phyloP scores from a whole-genome alignment of 2,888 invertebrate species.

The Geophilus truncorum region DNA sequence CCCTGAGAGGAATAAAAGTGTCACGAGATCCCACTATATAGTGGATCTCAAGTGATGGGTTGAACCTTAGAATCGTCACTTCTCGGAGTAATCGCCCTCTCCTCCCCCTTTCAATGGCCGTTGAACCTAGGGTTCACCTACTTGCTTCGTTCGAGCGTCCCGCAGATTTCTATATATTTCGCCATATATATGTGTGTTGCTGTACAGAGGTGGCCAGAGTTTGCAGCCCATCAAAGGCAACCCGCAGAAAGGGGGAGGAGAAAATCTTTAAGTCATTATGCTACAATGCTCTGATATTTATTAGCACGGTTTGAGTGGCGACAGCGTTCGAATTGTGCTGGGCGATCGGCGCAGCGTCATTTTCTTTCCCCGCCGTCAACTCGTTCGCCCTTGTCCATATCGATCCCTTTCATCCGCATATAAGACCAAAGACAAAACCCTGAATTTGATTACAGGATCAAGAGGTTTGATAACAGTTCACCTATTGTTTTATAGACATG shows the following conservation, averaged over 20 bases:
- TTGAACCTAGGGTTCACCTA: not conserved
- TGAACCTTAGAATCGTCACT: constrained; percentile 23
- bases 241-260: not conserved
- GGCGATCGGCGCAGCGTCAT: not conserved
- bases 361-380: not conserved
- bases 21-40: constrained; percentile 27
- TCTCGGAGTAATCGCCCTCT: constrained; percentile 13
- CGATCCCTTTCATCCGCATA: constrained; percentile 1
- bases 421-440: constrained; percentile 6
- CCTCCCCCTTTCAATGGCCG: constrained; percentile 5
- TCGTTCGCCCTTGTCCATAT: not conserved
- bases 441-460: constrained; percentile 7
- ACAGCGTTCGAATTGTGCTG: not conserved
- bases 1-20: constrained; percentile 22
- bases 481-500: constrained; percentile 5
- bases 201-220: not conserved
- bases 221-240: not conserved
- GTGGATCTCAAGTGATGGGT: constrained; percentile 27
- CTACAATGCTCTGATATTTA: constrained; percentile 5
- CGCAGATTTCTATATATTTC: constrained; percentile 10
- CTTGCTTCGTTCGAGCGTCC: constrained; percentile 10
- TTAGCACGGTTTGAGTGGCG: constrained; percentile 10
- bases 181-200: not conserved
- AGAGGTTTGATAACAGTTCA: not conserved
- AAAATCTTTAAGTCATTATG: not conserved